Percentiles rank a stretch among this genome's conserved stretches.
These are phyloP conservation scores for Melanotaenia nigrans DNA, from an alignment of 2,797 vertebrate species.

Conservation along the genomic window DNA sequence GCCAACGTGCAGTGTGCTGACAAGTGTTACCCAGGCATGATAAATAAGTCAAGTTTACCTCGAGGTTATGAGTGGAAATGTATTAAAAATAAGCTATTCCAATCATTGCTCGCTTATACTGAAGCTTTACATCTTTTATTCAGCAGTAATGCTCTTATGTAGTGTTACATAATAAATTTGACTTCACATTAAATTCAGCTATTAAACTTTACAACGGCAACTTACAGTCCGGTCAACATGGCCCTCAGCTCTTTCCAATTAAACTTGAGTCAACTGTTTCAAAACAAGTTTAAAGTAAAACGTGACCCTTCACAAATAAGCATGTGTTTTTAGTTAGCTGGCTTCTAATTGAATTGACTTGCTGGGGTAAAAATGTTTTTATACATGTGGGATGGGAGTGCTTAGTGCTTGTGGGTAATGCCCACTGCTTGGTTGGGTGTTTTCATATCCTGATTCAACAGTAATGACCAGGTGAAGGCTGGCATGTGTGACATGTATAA, in stretches of 20 bases:
- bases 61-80: constrained; percentile 16
- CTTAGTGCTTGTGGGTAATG: background rate
- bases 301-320: background rate
- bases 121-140: constrained; percentile 1
- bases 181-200: constrained; percentile 16
- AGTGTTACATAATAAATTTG: constrained; percentile 22
- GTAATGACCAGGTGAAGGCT: background rate
- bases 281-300: background rate
- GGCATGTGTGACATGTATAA: constrained; percentile 12
- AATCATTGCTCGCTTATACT: constrained; percentile 25
- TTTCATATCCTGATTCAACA: constrained; percentile 3
- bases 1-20: constrained; percentile 53
- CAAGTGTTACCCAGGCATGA: constrained; percentile 43
- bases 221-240: background rate
- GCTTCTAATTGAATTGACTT: constrained; percentile 19
- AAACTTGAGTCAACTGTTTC: constrained; percentile 20
- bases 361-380: background rate
- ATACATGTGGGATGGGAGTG: background rate
- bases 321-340: constrained; percentile 33
- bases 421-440: constrained; percentile 8
- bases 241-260: constrained; percentile 53
- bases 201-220: constrained; percentile 28
- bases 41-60: constrained; percentile 46
- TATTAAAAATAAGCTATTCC: constrained; percentile 14
- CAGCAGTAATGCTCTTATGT: background rate